phyloP scores from a whole-genome alignment of 2,113 vertebrate species.

The Zapus hudsonius region DNA sequence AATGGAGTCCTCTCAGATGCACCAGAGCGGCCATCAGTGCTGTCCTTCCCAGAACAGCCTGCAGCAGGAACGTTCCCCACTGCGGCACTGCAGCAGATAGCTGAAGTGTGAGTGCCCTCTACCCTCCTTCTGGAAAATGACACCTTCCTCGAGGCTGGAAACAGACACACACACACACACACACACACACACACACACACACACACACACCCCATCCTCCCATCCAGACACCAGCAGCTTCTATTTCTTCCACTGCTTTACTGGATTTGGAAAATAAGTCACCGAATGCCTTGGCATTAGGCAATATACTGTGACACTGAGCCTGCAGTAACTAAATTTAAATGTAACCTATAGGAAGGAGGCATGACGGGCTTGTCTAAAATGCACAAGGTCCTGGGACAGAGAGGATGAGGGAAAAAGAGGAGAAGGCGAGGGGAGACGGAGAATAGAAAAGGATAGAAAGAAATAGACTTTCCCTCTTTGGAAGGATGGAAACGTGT shows the following conservation, averaged over 20 bases:
- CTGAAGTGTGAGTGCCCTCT: conserved; percentile 82
- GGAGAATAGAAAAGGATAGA: neutral
- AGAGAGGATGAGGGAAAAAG: too few relatives aligned
- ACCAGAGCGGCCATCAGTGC: neutral
- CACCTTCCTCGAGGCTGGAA: conserved; percentile 66
- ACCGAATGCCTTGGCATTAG: conserved; percentile 29
- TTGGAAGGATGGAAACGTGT: neutral
- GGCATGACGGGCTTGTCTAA: too few relatives aligned
- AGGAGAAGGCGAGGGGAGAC: too few relatives aligned
- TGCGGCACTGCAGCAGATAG: conserved; percentile 64
- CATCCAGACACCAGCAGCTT: conserved; percentile 8
- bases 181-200: conserved; percentile 38
- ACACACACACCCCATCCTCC: neutral
- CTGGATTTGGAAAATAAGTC: conserved; percentile 57
- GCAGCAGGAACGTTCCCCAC: conserved; percentile 1
- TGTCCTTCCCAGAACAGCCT: conserved; percentile 40
- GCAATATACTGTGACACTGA: neutral
- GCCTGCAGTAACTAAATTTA: conserved; percentile 7
- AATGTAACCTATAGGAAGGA: neutral
- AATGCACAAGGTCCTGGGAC: neutral
- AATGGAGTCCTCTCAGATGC: conserved; percentile 36
- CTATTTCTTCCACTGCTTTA: conserved; percentile 40
- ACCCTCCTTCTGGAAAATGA: conserved; percentile 76
- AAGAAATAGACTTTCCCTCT: conserved; percentile 3
- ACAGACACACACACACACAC: conserved; percentile 14